Conservation (phyloP, 2,113 vertebrate species). For the Axis porcinus region DNA sequence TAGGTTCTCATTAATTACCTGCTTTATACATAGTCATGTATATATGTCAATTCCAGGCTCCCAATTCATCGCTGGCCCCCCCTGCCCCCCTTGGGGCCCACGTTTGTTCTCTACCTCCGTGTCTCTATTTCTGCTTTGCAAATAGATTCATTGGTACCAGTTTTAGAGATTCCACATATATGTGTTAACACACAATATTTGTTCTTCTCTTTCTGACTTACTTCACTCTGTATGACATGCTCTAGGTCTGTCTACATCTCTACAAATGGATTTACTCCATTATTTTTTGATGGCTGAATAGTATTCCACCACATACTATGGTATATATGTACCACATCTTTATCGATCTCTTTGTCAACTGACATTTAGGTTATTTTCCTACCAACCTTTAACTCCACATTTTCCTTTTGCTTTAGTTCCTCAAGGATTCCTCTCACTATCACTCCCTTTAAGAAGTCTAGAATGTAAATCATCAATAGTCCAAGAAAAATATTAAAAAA, state of each 20-base stretch:
- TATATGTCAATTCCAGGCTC: background rate
- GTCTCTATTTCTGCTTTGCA: background rate
- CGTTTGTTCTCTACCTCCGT: background rate
- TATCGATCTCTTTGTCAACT: accelerated
- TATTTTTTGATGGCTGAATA: background rate
- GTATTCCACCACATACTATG: background rate
- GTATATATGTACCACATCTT: background rate
- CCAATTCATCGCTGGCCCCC: background rate
- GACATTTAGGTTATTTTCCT: background rate
- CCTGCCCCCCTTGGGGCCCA: background rate
- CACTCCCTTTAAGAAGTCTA: background rate
- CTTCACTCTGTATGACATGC: background rate
- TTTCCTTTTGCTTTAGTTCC: background rate
- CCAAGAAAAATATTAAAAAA: background rate
- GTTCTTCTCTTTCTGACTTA: background rate
- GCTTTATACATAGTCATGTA: background rate
- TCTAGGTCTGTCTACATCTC: background rate
- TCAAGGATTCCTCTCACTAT: no score
- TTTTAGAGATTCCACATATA: background rate
- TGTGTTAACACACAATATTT: background rate
- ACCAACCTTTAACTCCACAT: no score
- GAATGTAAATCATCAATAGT: background rate
- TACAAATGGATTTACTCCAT: background rate
- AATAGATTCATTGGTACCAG: background rate
- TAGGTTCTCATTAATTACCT: background rate